These are phyloP conservation scores for Petrocephalus sullivani DNA, from an alignment of 2,797 vertebrate genomes.

Conservation along the genomic window DNA sequence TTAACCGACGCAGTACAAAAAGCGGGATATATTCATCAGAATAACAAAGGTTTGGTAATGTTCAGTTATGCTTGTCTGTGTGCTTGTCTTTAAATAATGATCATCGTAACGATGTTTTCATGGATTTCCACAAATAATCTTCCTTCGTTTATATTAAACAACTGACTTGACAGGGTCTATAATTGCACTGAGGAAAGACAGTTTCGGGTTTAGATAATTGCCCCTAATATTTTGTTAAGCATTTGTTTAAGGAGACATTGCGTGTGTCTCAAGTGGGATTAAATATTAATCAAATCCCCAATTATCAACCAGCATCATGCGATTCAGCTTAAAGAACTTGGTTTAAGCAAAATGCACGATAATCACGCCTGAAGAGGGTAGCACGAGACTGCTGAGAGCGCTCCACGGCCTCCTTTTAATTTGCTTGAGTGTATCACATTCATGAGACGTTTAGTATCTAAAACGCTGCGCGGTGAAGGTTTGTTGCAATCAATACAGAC, in stretches of 20 bases:
- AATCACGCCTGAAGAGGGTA: neutral
- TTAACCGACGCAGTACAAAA: constrained; percentile 22
- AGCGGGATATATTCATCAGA: constrained; percentile 22
- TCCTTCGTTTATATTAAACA: neutral
- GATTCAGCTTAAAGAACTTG: neutral
- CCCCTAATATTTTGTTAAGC: neutral
- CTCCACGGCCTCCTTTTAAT: neutral
- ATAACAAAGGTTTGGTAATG: neutral
- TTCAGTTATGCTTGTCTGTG: neutral
- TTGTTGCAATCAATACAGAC: neutral
- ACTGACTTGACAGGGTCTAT: neutral
- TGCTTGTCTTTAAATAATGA: constrained; percentile 17
- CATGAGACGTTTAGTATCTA: neutral
- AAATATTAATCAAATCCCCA: constrained; percentile 3
- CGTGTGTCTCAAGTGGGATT: neutral
- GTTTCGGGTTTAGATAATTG: neutral
- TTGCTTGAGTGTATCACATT: neutral
- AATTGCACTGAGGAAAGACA: neutral
- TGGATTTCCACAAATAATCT: neutral
- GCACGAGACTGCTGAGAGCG: neutral
- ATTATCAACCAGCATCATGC: neutral
- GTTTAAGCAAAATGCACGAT: neutral
- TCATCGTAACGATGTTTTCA: constrained; percentile 12
- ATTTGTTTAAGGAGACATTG: neutral
- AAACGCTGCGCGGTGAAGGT: neutral